Conservation (phyloP, 92 coral and sea anemone species). For the Phenganax subtilis region DNA sequence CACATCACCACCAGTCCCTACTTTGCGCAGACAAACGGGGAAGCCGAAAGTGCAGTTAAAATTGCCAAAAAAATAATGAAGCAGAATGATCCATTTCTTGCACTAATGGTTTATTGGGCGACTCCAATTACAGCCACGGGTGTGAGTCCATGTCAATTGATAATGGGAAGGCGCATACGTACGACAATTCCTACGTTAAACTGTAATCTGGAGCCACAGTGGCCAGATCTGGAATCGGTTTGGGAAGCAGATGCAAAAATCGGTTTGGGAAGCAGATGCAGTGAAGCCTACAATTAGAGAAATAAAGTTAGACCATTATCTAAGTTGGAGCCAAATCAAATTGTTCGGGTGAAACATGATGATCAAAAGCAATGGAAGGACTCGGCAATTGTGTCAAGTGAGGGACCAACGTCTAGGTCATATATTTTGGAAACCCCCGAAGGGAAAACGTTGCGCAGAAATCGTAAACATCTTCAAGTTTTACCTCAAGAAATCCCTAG, state of each 20-base stretch:
- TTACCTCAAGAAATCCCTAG: too few species aligned
- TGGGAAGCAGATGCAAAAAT: conserved; percentile 21
- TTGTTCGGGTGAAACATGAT: conserved; percentile 30
- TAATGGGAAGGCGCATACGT: too few species aligned
- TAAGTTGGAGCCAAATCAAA: conserved; percentile 7
- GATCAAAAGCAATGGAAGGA: conserved; percentile 30
- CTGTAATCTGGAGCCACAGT: neutral
- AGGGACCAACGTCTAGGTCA: too few species aligned
- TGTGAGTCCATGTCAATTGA: conserved; percentile 3
- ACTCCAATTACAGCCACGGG: conserved; percentile 34
- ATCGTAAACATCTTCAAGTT: neutral
- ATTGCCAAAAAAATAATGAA: neutral
- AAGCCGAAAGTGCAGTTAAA: conserved; percentile 3
- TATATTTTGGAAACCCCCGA: neutral
- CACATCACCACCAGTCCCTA: conserved; percentile 56
- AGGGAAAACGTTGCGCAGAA: conserved; percentile 14
- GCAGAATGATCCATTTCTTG: conserved; percentile 24
- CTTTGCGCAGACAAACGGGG: conserved; percentile 44
- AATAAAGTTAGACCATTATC: conserved; percentile 19
- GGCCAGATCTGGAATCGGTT: conserved; percentile 1
- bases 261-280: conserved; percentile 6
- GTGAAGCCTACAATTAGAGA: conserved; percentile 8
- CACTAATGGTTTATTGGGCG: conserved; percentile 31
- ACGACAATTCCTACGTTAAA: too few species aligned
- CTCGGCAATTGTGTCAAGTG: conserved; percentile 4